A percentile compares a stretch with the other conserved stretches of the same genome.
Evolutionary conservation across 2,113 vertebrate genomes (phyloP).

Genomic region (Nothocercus julius): DNA sequence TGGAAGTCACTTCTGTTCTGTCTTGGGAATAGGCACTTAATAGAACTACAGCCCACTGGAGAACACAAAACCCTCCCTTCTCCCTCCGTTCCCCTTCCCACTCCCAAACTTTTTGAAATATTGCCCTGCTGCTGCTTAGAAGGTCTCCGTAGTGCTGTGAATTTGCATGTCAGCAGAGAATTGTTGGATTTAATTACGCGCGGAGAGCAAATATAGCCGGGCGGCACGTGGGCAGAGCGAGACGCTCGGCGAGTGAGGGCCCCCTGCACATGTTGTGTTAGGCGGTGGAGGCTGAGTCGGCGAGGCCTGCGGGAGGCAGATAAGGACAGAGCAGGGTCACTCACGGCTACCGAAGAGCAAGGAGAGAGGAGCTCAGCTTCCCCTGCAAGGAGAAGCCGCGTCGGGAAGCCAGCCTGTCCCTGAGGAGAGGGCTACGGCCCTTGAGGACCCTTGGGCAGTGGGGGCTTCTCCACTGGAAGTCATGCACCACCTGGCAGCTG

Average conservation of each 20-base stretch:
- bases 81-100: background rate
- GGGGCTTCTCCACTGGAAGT: background rate
- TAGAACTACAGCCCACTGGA: background rate
- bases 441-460: background rate
- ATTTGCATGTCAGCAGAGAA: slow-evolving; percentile 3
- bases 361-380: background rate
- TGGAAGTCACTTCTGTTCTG: background rate
- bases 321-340: background rate
- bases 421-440: background rate
- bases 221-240: background rate
- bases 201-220: background rate
- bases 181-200: background rate
- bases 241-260: background rate
- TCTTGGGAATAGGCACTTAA: background rate
- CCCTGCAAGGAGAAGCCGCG: background rate
- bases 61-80: background rate
- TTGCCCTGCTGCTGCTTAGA: background rate
- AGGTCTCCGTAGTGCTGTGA: background rate
- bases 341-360: background rate
- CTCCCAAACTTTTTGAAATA: background rate
- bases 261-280: background rate
- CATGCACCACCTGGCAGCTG: background rate
- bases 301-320: background rate
- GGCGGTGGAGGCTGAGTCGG: background rate
- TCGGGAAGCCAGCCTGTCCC: background rate